Evolutionary conservation across 2,888 invertebrate species (phyloP).

Genomic region (Tryphoninae sp.): DNA sequence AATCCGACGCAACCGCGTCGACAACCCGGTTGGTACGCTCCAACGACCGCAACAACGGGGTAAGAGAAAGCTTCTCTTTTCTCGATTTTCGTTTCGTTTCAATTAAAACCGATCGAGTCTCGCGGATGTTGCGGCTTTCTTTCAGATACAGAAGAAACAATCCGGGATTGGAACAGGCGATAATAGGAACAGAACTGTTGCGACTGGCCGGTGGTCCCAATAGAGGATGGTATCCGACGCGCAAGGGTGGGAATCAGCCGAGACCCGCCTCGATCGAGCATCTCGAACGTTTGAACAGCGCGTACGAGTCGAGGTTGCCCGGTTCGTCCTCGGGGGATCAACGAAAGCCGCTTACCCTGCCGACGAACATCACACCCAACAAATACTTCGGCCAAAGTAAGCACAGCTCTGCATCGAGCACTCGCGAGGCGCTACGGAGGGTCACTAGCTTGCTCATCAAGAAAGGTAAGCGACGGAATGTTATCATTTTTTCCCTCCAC

Average conservation of each 20-base stretch:
- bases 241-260: constrained; percentile 83
- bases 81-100: background rate
- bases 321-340: constrained; percentile 82
- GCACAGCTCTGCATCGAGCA: constrained; percentile 88
- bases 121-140: too few species aligned
- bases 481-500: constrained; percentile 32
- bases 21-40: constrained; percentile 80
- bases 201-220: constrained; percentile 91
- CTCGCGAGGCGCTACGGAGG: constrained; percentile 91
- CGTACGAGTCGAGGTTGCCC: constrained; percentile 79
- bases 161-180: constrained; percentile 82
- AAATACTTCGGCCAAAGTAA: constrained; percentile 88
- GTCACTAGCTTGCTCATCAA: constrained; percentile 94
- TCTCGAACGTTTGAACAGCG: constrained; percentile 86
- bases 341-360: constrained; percentile 92
- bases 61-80: constrained; percentile 62
- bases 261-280: constrained; percentile 94
- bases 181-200: constrained; percentile 90
- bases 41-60: constrained; percentile 79
- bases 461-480: constrained; percentile 86
- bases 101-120: background rate
- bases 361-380: constrained; percentile 91
- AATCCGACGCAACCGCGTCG: constrained; percentile 75
- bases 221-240: constrained; percentile 91
- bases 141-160: constrained; percentile 79